Evolutionary conservation across 2,113 vertebrate genomes (phyloP), one percentile per base, ranked within the genome.

Genomic region (Charina bottae): DNA sequence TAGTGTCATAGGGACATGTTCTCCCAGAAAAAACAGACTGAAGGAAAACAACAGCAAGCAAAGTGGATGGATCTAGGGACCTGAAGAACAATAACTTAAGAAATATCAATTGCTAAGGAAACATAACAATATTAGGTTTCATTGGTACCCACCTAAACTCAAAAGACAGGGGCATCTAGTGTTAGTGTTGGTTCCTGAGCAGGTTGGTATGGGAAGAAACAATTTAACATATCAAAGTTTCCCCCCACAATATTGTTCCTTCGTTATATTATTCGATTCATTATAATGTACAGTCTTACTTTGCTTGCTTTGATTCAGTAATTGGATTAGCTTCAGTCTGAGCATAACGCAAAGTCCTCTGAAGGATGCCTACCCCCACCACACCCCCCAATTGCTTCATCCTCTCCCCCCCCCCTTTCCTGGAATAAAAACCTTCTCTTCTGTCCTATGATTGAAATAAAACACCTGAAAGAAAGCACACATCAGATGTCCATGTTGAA

Each of bases 401-500:
- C 4, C n/a, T 49, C 37, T 26, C 13, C 37, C 2, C 23, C 26
- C 53, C 19, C 46, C 42, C 2, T 17, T 59, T 90, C 78, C 42
- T 83, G 54, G n/a, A 26, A 56, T 26, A 26, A 49, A 33, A 53
- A 8, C 37, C 1, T 83, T 28, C 21, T 1, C 56, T 28, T 93
- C 64, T 91, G 3, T 0, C 59, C 19, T 90, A 92, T 92, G n/a
- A 72, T 94, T 95, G 78, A 92, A 94, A 94, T 91, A 88, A 64
- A 72, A 0, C 6, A 94, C 10, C 5, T 12, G 85, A 91, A 92
- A 11, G 62, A 64, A 78, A 89, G 91, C 91, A 86, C 0, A 0
- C 19, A 83, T 92, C 68, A 92, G 90, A 42, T 62, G 88, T 91
- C 94, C 91, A 92, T 72, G 49, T 93, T 94, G 58, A 93, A 92